Evolutionary conservation across 2,113 vertebrate species (phyloP).

Genomic region (Catharus fuscescens): DNA sequence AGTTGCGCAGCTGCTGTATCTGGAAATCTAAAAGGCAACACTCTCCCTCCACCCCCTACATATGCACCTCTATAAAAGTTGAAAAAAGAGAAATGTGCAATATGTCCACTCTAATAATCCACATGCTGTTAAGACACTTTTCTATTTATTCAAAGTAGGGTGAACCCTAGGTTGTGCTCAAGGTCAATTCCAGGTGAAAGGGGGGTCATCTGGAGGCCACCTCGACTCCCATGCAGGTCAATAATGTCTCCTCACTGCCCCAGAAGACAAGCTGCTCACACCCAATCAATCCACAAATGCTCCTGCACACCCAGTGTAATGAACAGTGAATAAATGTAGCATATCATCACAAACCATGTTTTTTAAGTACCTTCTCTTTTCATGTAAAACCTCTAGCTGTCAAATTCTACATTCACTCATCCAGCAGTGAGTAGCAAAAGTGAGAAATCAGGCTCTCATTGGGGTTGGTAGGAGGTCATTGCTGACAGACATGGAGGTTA

Average conservation of each 20-base stretch:
- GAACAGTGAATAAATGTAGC: constrained; percentile 94
- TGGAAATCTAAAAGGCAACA: constrained; percentile 76
- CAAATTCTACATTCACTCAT: constrained; percentile 95
- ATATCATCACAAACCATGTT: constrained; percentile 97
- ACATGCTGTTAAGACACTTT: constrained; percentile 80
- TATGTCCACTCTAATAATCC: constrained; percentile 89
- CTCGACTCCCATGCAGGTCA: constrained; percentile 91
- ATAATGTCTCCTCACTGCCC: constrained; percentile 87
- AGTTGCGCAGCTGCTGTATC: constrained; percentile 84
- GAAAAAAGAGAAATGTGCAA: constrained; percentile 79
- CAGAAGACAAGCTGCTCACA: constrained; percentile 83
- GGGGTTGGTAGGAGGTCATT: constrained; percentile 99
- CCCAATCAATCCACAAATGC: constrained; percentile 89
- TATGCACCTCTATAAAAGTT: constrained; percentile 73
- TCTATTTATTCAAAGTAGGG: constrained; percentile 80
- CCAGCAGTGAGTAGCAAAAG: constrained; percentile 87
- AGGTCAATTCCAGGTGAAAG: constrained; percentile 99
- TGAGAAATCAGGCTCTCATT: constrained; percentile 94
- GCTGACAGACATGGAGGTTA: constrained; percentile 98
- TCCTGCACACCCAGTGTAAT: constrained; percentile 86
- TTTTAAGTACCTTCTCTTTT: constrained; percentile 97
- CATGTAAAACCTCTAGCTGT: constrained; percentile 98
- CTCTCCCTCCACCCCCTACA: constrained; percentile 34
- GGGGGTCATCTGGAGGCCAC: constrained; percentile 92
- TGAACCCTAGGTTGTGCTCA: constrained; percentile 87